These are phyloP conservation scores for Lithophane socia DNA, from an alignment of 2,888 invertebrate genomes.

Conservation along the genomic window DNA sequence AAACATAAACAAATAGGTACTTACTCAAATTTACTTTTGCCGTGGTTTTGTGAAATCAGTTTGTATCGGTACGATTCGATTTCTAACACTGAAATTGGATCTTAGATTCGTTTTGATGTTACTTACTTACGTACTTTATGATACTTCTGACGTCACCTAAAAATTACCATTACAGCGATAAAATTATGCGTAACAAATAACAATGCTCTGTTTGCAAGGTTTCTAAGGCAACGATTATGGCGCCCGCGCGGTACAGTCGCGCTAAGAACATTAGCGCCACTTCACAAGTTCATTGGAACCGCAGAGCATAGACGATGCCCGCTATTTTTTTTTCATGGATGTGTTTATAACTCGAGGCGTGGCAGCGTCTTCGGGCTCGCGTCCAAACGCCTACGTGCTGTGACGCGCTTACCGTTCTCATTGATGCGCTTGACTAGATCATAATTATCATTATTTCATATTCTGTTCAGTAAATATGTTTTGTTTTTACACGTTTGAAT, in stretches of 20 bases:
- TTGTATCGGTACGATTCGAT: too few relatives aligned
- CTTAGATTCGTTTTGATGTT: too few relatives aligned
- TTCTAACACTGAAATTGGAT: too few relatives aligned
- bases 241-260: constrained; percentile 18
- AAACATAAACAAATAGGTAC: too few relatives aligned
- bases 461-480: constrained; percentile 53
- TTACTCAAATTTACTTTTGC: too few relatives aligned
- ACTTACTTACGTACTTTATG: constrained; percentile 3
- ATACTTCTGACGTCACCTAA: constrained; percentile 28
- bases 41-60: too few relatives aligned
- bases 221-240: constrained; percentile 34
- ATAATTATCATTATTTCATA: constrained; percentile 40
- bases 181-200: constrained; percentile 27
- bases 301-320: constrained; percentile 33
- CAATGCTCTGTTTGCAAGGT: constrained; percentile 45
- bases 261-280: constrained; percentile 49
- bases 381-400: constrained; percentile 76
- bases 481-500: constrained; percentile 27
- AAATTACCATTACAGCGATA: constrained; percentile 36
- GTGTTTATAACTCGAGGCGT: constrained; percentile 76
- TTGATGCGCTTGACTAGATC: constrained; percentile 60
- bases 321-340: constrained; percentile 62
- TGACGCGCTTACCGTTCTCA: constrained; percentile 63
- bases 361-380: constrained; percentile 73
- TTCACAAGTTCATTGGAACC: constrained; percentile 66